Percentiles rank a stretch among this genome's conserved stretches.
Conservation (phyloP, 2,113 vertebrate species). For the Struthidea cinerea region DNA sequence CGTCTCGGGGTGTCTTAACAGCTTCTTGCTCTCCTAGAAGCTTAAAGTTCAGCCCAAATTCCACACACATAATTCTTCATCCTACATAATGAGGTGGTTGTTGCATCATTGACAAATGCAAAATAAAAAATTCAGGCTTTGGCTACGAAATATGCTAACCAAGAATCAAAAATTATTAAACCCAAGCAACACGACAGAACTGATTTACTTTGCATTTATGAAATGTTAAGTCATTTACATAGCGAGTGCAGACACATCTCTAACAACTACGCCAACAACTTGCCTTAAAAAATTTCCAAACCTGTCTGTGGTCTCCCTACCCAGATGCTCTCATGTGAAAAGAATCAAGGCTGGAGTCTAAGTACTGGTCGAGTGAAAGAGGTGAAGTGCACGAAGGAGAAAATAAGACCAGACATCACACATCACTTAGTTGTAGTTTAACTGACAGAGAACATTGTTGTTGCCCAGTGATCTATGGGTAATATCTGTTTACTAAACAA, state of each 20-base stretch:
- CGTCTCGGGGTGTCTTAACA: not conserved
- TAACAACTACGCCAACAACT: not conserved
- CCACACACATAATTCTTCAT: conserved; percentile 2
- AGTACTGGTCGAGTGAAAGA: not conserved
- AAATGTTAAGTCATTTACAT: conserved; percentile 2
- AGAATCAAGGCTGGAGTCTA: not conserved
- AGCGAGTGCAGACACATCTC: not conserved
- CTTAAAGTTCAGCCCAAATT: conserved; percentile 44
- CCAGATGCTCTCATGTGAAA: not conserved
- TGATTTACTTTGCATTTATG: conserved; percentile 6
- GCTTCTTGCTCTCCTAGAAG: not conserved
- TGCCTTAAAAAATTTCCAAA: not conserved
- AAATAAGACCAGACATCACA: not conserved
- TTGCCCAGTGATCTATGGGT: not conserved
- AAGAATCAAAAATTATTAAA: conserved; percentile 48
- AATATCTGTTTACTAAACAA: conserved; percentile 31
- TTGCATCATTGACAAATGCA: conserved; percentile 19
- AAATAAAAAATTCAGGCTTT: not conserved
- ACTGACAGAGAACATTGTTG: not conserved
- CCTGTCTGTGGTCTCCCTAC: not conserved
- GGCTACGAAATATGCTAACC: conserved; percentile 1
- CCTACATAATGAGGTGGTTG: conserved; percentile 1
- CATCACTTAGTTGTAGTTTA: not conserved
- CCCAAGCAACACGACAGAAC: not conserved
- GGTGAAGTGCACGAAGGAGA: not conserved